These are phyloP conservation scores for Aphyosemion australe DNA, from an alignment of 2,113 vertebrate genomes.

Conservation along the genomic window DNA sequence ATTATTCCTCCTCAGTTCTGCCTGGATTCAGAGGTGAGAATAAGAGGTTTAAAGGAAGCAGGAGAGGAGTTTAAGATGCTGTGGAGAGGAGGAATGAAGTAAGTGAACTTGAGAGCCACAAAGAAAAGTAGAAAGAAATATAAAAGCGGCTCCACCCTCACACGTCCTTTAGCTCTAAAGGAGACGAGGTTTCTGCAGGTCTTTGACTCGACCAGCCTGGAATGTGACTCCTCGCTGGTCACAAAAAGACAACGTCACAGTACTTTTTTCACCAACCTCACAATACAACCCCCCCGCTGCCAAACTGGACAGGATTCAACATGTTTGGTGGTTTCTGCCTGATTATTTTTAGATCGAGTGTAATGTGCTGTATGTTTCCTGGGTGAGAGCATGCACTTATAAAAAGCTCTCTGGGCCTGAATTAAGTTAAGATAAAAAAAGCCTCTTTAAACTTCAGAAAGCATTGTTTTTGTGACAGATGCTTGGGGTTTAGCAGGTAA, in stretches of 20 bases:
- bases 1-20: conserved; percentile 33
- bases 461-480: conserved; percentile 19
- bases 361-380: conserved; percentile 66
- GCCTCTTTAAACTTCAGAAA: conserved; percentile 39
- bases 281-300: conserved; percentile 53
- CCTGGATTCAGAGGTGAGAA: conserved; percentile 50
- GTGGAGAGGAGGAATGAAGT: conserved; percentile 26
- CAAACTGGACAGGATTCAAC: conserved; percentile 60
- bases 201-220: conserved; percentile 58
- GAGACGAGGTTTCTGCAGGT: conserved; percentile 39
- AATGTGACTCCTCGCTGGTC: conserved; percentile 57
- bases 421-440: conserved; percentile 44
- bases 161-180: conserved; percentile 40
- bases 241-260: conserved; percentile 57
- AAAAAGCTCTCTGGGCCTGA: conserved; percentile 34
- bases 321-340: conserved; percentile 49
- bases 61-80: conserved; percentile 27
- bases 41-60: conserved; percentile 38
- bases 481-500: neutral
- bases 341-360: conserved; percentile 64
- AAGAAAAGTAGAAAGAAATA: conserved; percentile 36
- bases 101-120: conserved; percentile 33
- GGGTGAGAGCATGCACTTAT: conserved; percentile 59
- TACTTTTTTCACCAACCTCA: conserved; percentile 33
- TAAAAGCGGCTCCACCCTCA: conserved; percentile 48